Evolutionary conservation across 2,797 vertebrate genomes (phyloP), one percentile per base, ranked within the genome.

Genomic region (Numenius phaeopus): DNA sequence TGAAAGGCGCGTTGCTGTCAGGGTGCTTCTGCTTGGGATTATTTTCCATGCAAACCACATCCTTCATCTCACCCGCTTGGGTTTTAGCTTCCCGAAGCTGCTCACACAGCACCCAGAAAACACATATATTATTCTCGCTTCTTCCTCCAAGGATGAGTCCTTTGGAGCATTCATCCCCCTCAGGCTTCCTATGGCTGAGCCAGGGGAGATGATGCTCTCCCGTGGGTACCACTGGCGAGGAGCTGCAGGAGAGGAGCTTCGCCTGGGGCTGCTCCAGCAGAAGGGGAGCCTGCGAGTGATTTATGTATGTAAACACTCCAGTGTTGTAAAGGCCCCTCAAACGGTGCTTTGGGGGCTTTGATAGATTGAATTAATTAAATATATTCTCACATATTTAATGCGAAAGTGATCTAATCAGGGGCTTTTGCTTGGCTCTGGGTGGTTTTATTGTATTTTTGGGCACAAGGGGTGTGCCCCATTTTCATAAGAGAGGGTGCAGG

Each of bases 381-480:
- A 9, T 87, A 59, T 88, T 92, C 62, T 19, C 61, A 65, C 16
- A 12, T 58, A 78, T 47, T 86, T 82, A 58, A 81, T 66, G 52
- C 18, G 61, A 65, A 87, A 89, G 30, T 46, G 40, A 89, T 87
- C 49, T 64, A 54, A 71, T 69, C 34, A 26, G 87, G 54, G 72
- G 40, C 5, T 87, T 96, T 54, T 92, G 40, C 81, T 93, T 26
- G 54, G 24, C 44, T 83, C 67, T 95, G 32, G 16, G 40, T 70
- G 44, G 37, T 66, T 90, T 83, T 86, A 44, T 82, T 92, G 77
- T 89, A 89, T 83, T 95, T 96, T 94, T 96, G 97, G 97, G 97
- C 79, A 66, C 20, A 8, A 94, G 88, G 81, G 94, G 89, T 93
- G 96, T 93, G 96, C 82, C 92, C 79, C 78, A 61, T 2, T 95